Evolutionary conservation across 2,888 invertebrate genomes (phyloP).

Genomic region (Poecilus cupreus): DNA sequence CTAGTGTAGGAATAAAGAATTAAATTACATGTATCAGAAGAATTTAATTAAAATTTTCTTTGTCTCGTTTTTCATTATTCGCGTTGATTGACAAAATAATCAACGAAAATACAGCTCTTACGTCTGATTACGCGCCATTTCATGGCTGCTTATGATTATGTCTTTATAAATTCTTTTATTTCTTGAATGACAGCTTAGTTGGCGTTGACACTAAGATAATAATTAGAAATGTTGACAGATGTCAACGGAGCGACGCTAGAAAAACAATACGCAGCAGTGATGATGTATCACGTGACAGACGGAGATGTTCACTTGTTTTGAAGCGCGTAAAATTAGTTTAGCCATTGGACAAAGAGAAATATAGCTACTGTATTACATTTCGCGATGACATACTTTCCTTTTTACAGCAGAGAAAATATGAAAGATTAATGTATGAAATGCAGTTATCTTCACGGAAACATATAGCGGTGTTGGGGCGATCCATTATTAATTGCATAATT

Average conservation of each 20-base stretch:
- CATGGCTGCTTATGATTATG: not conserved
- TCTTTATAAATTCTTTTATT: not conserved
- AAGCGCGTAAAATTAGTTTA: slow-evolving; percentile 15
- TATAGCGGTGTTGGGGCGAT: too few relatives aligned
- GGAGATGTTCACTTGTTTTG: not conserved
- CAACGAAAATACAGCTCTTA: too few relatives aligned
- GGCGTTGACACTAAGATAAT: slow-evolving; percentile 35
- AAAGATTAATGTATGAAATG: too few relatives aligned
- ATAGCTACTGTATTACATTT: not conserved
- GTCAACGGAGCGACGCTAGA: slow-evolving; percentile 2
- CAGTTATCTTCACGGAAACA: too few relatives aligned
- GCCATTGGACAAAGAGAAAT: not conserved
- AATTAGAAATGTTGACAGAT: slow-evolving; percentile 34
- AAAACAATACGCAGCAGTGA: slow-evolving; percentile 22
- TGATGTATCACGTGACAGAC: slow-evolving; percentile 24
- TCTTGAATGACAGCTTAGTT: not conserved
- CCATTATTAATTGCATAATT: too few relatives aligned
- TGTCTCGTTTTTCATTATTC: too few relatives aligned
- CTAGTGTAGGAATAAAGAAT: too few relatives aligned
- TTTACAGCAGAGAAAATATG: too few relatives aligned
- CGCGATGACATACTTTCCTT: too few relatives aligned
- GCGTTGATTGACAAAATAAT: too few relatives aligned
- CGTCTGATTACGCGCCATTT: slow-evolving; percentile 7
- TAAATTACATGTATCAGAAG: too few relatives aligned
- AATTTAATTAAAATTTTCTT: too few relatives aligned